phyloP scores from a whole-genome alignment of 2,113 vertebrate genomes.

The Rana temporaria region DNA sequence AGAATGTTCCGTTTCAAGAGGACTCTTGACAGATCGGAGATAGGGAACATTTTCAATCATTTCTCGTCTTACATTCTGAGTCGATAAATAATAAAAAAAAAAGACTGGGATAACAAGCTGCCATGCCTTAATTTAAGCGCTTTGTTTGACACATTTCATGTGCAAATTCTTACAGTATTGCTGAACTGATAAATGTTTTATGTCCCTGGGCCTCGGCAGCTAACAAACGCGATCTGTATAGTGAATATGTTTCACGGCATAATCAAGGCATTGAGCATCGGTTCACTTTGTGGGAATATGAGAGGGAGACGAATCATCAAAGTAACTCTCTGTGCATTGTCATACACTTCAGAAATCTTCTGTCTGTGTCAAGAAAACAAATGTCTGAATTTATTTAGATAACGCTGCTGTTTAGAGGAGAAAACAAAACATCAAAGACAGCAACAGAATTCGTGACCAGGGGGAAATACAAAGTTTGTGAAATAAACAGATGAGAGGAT shows the following conservation, averaged over 20 bases:
- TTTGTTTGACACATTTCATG: constrained; percentile 58
- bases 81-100: constrained; percentile 42
- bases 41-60: constrained; percentile 32
- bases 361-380: constrained; percentile 54
- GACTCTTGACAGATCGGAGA: constrained; percentile 40
- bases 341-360: constrained; percentile 50
- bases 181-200: constrained; percentile 55
- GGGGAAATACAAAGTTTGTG: constrained; percentile 45
- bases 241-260: constrained; percentile 56
- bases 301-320: constrained; percentile 57
- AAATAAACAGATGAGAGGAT: constrained; percentile 30
- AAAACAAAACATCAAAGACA: constrained; percentile 55
- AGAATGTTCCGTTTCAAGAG: constrained; percentile 39
- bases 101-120: constrained; percentile 38
- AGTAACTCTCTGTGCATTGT: constrained; percentile 50
- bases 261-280: constrained; percentile 48
- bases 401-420: constrained; percentile 45
- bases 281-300: constrained; percentile 46
- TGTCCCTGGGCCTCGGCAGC: constrained; percentile 42
- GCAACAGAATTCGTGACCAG: constrained; percentile 48
- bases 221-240: constrained; percentile 49
- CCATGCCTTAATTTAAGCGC: constrained; percentile 52
- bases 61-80: constrained; percentile 7
- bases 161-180: constrained; percentile 57
- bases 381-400: constrained; percentile 58